phyloP scores from a whole-genome alignment of 2,888 invertebrate species.

The Oeneis ivallda region DNA sequence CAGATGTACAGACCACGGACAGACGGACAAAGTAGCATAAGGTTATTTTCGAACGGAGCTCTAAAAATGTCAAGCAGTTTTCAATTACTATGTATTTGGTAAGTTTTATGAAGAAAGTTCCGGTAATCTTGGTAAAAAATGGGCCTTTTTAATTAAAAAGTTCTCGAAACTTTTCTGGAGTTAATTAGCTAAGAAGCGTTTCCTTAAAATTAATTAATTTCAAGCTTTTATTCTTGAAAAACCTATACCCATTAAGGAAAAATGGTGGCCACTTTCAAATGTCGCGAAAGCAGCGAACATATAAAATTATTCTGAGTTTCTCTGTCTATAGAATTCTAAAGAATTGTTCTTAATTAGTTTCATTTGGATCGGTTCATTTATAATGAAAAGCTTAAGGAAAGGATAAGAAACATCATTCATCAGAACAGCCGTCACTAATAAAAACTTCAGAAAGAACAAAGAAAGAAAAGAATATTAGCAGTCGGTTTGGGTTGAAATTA shows the following conservation, averaged over 20 bases:
- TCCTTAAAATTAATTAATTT: constrained; percentile 7
- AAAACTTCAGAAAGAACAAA: constrained; percentile 5
- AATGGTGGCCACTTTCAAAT: no score
- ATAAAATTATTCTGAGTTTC: no score
- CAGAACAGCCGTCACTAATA: not conserved
- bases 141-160: constrained; percentile 20
- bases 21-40: not conserved
- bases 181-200: constrained; percentile 13
- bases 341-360: not conserved
- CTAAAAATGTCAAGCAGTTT: constrained; percentile 11
- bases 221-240: constrained; percentile 2
- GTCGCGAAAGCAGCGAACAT: no score
- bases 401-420: not conserved
- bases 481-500: constrained; percentile 7
- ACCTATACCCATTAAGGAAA: not conserved
- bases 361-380: not conserved
- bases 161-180: constrained; percentile 12
- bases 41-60: not conserved
- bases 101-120: constrained; percentile 15
- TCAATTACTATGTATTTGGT: constrained; percentile 15
- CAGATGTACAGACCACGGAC: no score
- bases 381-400: not conserved
- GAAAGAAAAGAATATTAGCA: constrained; percentile 5
- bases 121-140: constrained; percentile 17
- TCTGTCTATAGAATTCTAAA: no score